Percentiles rank a stretch among this genome's conserved stretches.
These are phyloP conservation scores for Mesorhabditis spiculigera DNA, from an alignment of 2,888 invertebrate species.

Conservation along the genomic window DNA sequence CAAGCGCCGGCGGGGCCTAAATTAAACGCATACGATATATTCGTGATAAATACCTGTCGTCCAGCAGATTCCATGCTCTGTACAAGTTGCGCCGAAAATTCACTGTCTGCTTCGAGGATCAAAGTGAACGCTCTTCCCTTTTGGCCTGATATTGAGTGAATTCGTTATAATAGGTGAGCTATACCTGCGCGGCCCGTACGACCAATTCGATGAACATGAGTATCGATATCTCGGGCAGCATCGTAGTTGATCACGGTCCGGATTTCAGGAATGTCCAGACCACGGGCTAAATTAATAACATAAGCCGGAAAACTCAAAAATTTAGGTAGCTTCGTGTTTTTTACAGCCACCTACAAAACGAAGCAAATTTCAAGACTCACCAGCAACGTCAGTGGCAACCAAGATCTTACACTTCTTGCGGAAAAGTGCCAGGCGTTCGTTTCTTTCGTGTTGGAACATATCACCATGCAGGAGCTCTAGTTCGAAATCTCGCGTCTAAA, in stretches of 20 bases:
- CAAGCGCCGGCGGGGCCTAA: slow-evolving; percentile 25
- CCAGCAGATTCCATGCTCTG: slow-evolving; percentile 78
- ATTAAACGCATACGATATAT: slow-evolving; percentile 4
- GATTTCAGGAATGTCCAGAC: slow-evolving; percentile 94
- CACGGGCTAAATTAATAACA: slow-evolving; percentile 69
- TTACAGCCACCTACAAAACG: too few species aligned
- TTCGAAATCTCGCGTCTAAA: slow-evolving; percentile 34
- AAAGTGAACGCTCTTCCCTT: slow-evolving; percentile 78
- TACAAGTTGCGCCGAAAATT: slow-evolving; percentile 93
- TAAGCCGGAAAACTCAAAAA: background rate
- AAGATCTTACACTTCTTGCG: slow-evolving; percentile 78
- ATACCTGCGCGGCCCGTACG: slow-evolving; percentile 75
- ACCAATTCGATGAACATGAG: slow-evolving; percentile 79
- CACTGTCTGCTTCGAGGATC: slow-evolving; percentile 82
- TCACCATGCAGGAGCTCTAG: slow-evolving; percentile 81
- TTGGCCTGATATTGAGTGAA: slow-evolving; percentile 62
- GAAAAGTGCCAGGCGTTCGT: slow-evolving; percentile 91
- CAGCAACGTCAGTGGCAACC: slow-evolving; percentile 87
- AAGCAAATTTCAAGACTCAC: slow-evolving; percentile 60
- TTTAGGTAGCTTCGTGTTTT: slow-evolving; percentile 4
- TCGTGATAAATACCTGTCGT: slow-evolving; percentile 64
- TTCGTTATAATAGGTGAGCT: slow-evolving; percentile 4
- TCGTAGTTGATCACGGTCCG: slow-evolving; percentile 94
- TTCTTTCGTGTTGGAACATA: slow-evolving; percentile 93
- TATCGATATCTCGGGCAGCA: slow-evolving; percentile 93